Percentiles rank a stretch among this genome's conserved stretches.
phyloP scores from a whole-genome alignment of 2,113 vertebrate genomes.

The Pluvialis apricaria region DNA sequence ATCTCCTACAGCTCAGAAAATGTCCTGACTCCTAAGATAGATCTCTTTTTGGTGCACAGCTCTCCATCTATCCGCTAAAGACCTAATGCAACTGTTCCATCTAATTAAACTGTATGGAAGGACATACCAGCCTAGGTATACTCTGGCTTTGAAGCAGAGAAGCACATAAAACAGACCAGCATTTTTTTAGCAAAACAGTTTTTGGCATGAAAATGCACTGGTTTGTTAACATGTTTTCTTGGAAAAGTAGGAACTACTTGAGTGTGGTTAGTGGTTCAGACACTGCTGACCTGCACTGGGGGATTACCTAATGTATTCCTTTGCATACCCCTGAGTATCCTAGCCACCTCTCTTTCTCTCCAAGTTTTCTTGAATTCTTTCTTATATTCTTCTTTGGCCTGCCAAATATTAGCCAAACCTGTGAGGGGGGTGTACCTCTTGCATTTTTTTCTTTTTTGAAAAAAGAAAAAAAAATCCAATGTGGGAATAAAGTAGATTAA shows the following conservation, averaged over 20 bases:
- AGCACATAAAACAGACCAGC: neutral
- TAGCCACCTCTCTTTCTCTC: neutral
- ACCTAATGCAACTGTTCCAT: neutral
- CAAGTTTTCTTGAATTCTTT: neutral
- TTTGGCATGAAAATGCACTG: neutral
- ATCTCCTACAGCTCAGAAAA: neutral
- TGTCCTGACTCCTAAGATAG: neutral
- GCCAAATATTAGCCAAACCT: neutral
- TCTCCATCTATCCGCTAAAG: neutral
- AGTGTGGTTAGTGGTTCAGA: neutral
- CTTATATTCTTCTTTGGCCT: neutral
- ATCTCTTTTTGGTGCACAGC: neutral
- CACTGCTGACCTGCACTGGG: neutral
- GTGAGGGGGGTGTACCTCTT: rapidly evolving
- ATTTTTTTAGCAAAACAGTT: neutral
- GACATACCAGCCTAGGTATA: neutral
- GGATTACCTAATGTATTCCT: neutral
- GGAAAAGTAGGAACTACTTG: neutral
- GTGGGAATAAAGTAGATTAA: neutral
- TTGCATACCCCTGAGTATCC: neutral
- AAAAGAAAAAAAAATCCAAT: neutral
- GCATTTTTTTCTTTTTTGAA: neutral
- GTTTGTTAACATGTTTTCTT: neutral
- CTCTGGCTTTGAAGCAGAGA: neutral
- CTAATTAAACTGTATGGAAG: neutral